phyloP scores from a whole-genome alignment of 2,113 vertebrate genomes.

The Trichomycterus rosablanca region DNA sequence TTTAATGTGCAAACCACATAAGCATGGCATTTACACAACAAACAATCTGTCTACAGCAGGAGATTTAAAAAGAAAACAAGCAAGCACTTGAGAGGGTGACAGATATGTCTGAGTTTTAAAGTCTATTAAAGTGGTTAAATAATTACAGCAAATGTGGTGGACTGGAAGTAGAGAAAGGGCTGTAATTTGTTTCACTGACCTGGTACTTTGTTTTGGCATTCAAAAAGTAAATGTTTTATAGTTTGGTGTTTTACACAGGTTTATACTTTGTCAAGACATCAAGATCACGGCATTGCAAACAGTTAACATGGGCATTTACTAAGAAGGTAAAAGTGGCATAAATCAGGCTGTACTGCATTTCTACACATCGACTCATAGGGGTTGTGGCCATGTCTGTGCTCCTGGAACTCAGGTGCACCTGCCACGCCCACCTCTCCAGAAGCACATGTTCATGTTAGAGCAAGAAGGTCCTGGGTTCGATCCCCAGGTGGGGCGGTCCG shows the following conservation, averaged over 20 bases:
- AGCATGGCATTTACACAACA: slow-evolving; percentile 46
- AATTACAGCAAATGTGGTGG: slow-evolving; percentile 2
- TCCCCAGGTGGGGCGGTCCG: no score
- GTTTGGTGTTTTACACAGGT: not conserved
- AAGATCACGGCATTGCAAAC: no score
- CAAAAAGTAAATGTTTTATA: slow-evolving; percentile 1
- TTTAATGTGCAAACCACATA: slow-evolving; percentile 44
- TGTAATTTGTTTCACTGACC: slow-evolving; percentile 21
- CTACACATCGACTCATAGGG: no score
- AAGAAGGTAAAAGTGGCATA: no score
- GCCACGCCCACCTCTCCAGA: no score
- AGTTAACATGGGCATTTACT: no score
- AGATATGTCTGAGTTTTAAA: slow-evolving; percentile 9
- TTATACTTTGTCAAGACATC: no score
- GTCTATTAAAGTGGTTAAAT: not conserved
- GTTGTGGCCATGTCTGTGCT: no score
- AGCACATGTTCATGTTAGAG: no score
- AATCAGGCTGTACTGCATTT: no score
- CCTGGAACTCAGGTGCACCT: no score
- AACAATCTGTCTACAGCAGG: slow-evolving; percentile 45
- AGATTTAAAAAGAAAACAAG: slow-evolving; percentile 57
- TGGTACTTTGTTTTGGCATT: not conserved
- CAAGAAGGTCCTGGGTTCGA: no score
- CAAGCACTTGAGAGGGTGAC: slow-evolving; percentile 38
- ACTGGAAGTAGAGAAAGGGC: not conserved